Base-by-base conservation (phyloP, 2,797 vertebrate genomes). In the Tauraco hartlaubi region DNA sequence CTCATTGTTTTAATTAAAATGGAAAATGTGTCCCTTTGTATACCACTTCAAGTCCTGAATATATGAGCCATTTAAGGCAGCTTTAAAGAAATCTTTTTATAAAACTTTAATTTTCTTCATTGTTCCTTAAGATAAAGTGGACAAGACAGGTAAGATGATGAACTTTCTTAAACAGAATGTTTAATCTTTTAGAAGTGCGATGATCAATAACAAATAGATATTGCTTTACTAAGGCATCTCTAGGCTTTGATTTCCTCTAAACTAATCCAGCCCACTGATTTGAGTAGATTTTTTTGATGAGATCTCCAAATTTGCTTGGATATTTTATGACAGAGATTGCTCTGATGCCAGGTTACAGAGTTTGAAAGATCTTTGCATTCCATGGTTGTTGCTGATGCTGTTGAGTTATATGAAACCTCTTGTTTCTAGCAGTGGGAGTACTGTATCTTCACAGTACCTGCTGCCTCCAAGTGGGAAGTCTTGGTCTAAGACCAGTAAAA, bases 381-480 rank as follows among this genome's bases (percentile, higher is more conserved):
- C 46, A 16, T 14, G 41, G 22, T 23, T 68, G 49, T 46, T 85
- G 75, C 84, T 90, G 4, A 11, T 63, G 56, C n/a, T 72, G 19
- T 14, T 68, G 49, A 59, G 21, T 37, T 66, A n/a, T 26, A 9
- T 5, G 51, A 92, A 92, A 59, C 19, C 12, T 35, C 72, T 9
- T 0, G 2, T 41, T 91, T 72, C 68, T 77, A 39, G 29, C 44
- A 67, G n/a, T 5, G 25, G 26, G 48, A 85, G 33, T 15, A 7
- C 4, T 54, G 18, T n/a, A 17, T 74, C 68, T 59, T 89, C 72
- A 54, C 56, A 75, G 75, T 1, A 1, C 81, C 81, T 92, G 82
- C 96, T 85, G 76, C 76, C 79, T 95, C 85, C 76, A 81, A 49
- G 82, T 79, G 69, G 66, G 69, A 94, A 94, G 63, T 54, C 25